Percentiles rank a stretch among this genome's conserved stretches.
Conservation (phyloP, 2,888 invertebrate genomes). For the Drosophila merina region DNA sequence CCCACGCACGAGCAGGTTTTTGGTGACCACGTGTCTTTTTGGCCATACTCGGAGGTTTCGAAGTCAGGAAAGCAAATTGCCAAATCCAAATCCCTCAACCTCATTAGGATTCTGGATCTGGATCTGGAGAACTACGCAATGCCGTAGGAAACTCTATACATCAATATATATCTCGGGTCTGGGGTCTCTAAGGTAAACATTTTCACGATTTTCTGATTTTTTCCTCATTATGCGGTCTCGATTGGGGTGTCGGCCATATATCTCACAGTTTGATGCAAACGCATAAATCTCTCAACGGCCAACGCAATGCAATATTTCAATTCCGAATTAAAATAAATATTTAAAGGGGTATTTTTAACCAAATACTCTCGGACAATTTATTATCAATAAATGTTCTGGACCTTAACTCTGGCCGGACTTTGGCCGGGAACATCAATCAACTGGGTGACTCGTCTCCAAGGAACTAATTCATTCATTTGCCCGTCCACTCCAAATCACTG, state of each 20-base stretch:
- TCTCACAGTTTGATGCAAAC: slow-evolving; percentile 82
- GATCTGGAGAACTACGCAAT: slow-evolving; percentile 7
- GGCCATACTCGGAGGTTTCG: slow-evolving; percentile 13
- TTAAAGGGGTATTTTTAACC: slow-evolving; percentile 60
- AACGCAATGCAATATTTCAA: slow-evolving; percentile 69
- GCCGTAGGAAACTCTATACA: slow-evolving; percentile 27
- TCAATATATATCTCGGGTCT: slow-evolving; percentile 17
- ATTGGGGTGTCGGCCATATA: slow-evolving; percentile 73
- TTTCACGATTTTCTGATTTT: slow-evolving; percentile 17
- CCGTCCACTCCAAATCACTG: slow-evolving; percentile 60
- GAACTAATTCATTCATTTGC: slow-evolving; percentile 77
- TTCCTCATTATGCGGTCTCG: slow-evolving; percentile 28
- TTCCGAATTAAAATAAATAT: slow-evolving; percentile 81
- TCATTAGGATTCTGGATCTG: slow-evolving; percentile 22
- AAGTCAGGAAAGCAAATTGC: slow-evolving; percentile 20
- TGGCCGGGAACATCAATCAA: slow-evolving; percentile 56
- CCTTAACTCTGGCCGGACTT: not conserved
- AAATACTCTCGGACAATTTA: slow-evolving; percentile 55
- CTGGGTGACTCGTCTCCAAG: slow-evolving; percentile 56
- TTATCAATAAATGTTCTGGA: slow-evolving; percentile 57
- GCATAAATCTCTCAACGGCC: slow-evolving; percentile 81
- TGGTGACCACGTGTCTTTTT: slow-evolving; percentile 46
- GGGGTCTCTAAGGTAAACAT: slow-evolving; percentile 55
- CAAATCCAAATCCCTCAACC: slow-evolving; percentile 23
- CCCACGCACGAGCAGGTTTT: slow-evolving; percentile 35